Evolutionary conservation across 2,797 vertebrate genomes (phyloP), one percentile per base, ranked within the genome.

Genomic region (Pristis pectinata): DNA sequence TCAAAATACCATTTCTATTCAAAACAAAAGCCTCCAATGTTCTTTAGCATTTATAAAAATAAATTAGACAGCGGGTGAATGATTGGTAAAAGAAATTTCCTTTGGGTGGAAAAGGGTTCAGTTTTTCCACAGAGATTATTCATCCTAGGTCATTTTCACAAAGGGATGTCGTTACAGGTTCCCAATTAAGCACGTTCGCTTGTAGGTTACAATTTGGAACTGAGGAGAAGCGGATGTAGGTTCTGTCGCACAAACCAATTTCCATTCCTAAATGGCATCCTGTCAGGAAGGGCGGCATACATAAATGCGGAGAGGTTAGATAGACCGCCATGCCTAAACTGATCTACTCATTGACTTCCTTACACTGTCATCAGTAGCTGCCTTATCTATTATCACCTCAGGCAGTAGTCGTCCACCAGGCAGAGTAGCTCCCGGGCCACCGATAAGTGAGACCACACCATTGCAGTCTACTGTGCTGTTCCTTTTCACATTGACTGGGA

Each of bases 381-480:
- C 98, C 98, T 98, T 98, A 98, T 98, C 98, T 98, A 98, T 98
- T 98, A 98, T 99, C 98, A 99, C 99, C 99, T 99, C 99, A 97
- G 99, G 99, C 98, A 99, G 98, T 96, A 99, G 98, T 95, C 99
- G 98, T 96, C 98, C 99, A 61, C 98, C 98, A 0, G 98, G 98
- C 97, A 96, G 97, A 97, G 97, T 97, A 96, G 97, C 96, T 27
- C 98, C 98, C 0, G 98, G 99, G 89, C 99, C 99, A 0, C 97
- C 97, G 95, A 99, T 99, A 96, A 99, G 98, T 0, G 99, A 99
- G 97, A 99, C 99, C 96, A 99, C 99, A 95, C 99, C 99, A 70
- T 99, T 99, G 97, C 99, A 99, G 95, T 99, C 99, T 97, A 99
- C 99, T 0, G 99, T 98, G 98, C 99, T 99, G 98, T 99, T 99